A percentile compares a stretch with the other conserved stretches of the same genome.
phyloP scores from a whole-genome alignment of 2,888 invertebrate genomes.

The Eilema griseolum region DNA sequence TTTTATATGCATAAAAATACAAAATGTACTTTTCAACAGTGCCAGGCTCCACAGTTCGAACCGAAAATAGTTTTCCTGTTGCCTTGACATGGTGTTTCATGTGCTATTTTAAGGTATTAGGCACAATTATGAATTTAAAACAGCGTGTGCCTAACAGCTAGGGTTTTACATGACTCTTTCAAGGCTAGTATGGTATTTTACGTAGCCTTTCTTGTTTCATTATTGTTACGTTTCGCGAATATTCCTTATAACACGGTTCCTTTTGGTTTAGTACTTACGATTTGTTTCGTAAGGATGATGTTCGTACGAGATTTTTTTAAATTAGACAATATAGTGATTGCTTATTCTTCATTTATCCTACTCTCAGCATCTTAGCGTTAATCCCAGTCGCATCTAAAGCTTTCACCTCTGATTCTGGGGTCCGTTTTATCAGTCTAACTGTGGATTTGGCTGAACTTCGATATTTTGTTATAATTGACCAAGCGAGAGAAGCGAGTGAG shows the following conservation, averaged over 20 bases:
- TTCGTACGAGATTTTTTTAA: too few species aligned
- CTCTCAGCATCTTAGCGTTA: too few species aligned
- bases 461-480: too few species aligned
- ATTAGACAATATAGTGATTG: neutral
- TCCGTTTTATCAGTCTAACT: too few species aligned
- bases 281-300: too few species aligned
- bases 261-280: neutral
- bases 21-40: slow-evolving; percentile 6
- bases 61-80: slow-evolving; percentile 53
- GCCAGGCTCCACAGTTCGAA: slow-evolving; percentile 24
- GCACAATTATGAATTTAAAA: slow-evolving; percentile 32
- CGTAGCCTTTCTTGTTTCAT: neutral
- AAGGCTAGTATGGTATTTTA: neutral
- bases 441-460: too few species aligned
- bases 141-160: slow-evolving; percentile 6
- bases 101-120: slow-evolving; percentile 44
- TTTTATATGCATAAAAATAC: neutral
- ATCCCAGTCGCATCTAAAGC: too few species aligned
- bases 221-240: neutral
- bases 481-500: too few species aligned
- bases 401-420: too few species aligned
- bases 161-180: neutral
- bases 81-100: slow-evolving; percentile 47
- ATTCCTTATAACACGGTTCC: neutral
- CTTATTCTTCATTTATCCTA: too few species aligned